Conservation (phyloP, 1,140 invertebrate species). For the Scaptomyza pallida region DNA sequence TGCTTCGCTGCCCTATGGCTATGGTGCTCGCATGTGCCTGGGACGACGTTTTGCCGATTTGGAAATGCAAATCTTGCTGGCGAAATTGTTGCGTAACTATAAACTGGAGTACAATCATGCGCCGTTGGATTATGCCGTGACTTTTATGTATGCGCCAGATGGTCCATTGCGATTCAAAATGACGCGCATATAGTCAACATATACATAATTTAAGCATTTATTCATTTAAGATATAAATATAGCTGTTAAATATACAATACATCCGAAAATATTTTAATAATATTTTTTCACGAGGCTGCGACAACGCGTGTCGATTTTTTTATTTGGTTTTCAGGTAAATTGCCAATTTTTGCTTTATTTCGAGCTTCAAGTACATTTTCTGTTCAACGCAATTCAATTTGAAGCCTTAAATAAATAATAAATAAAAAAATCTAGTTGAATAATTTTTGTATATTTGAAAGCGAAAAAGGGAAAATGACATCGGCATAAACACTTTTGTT, state of each 20-base stretch:
- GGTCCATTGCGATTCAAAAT: conserved; percentile 91
- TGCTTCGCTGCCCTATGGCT: conserved; percentile 91
- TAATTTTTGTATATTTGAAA: no score
- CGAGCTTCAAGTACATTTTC: no score
- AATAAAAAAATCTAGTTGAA: no score
- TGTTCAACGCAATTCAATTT: no score
- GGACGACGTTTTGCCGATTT: conserved; percentile 92
- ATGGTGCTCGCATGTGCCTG: conserved; percentile 92
- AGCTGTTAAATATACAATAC: conserved; percentile 27
- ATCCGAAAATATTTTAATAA: neutral
- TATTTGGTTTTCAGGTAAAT: no score
- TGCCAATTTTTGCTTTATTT: no score
- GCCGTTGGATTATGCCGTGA: conserved; percentile 92
- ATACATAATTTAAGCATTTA: conserved; percentile 10
- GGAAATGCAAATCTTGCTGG: conserved; percentile 91
- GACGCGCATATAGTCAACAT: conserved; percentile 66
- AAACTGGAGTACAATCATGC: conserved; percentile 91
- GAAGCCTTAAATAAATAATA: no score
- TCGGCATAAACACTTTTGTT: no score
- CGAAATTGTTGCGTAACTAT: conserved; percentile 87
- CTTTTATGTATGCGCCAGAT: conserved; percentile 94
- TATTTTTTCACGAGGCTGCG: no score
- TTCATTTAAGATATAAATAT: conserved; percentile 1
- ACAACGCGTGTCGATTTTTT: no score
- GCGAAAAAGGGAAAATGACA: no score